phyloP scores from a whole-genome alignment of 2,113 vertebrate species.

The Pleuronectes platessa region DNA sequence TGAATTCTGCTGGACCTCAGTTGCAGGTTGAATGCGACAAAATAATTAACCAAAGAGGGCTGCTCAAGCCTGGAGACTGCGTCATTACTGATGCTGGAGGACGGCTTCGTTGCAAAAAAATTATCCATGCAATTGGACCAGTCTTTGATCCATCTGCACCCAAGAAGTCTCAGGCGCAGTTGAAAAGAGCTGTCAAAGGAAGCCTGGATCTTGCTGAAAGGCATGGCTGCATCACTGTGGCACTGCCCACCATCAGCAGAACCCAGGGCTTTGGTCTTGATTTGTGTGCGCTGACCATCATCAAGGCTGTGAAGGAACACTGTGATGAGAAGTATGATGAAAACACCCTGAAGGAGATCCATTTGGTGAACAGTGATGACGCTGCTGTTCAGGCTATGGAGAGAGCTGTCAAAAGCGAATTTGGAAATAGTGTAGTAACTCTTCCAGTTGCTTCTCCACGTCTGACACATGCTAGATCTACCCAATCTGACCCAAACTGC shows the following conservation, averaged over 20 bases:
- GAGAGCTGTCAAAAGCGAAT: conserved; percentile 62
- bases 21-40: conserved; percentile 80
- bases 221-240: conserved; percentile 76
- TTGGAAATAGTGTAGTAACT: conserved; percentile 50
- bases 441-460: accelerated
- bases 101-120: conserved; percentile 76
- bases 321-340: conserved; percentile 57
- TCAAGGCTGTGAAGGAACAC: conserved; percentile 80
- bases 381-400: conserved; percentile 68
- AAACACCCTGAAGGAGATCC: conserved; percentile 79
- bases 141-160: conserved; percentile 41
- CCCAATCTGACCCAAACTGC: neutral
- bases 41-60: conserved; percentile 40
- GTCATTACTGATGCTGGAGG: conserved; percentile 80
- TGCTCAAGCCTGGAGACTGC: conserved; percentile 58
- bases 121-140: conserved; percentile 88
- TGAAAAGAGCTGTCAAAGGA: conserved; percentile 76
- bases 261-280: conserved; percentile 79
- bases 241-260: conserved; percentile 86
- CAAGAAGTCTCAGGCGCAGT: neutral
- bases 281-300: conserved; percentile 76
- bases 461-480: neutral
- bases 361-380: conserved; percentile 81
- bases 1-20: conserved; percentile 81
- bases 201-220: conserved; percentile 80